Evolutionary conservation across 53 echinoderm and acorn worm species (phyloP).

Genomic region (Actinopyga echinites): DNA sequence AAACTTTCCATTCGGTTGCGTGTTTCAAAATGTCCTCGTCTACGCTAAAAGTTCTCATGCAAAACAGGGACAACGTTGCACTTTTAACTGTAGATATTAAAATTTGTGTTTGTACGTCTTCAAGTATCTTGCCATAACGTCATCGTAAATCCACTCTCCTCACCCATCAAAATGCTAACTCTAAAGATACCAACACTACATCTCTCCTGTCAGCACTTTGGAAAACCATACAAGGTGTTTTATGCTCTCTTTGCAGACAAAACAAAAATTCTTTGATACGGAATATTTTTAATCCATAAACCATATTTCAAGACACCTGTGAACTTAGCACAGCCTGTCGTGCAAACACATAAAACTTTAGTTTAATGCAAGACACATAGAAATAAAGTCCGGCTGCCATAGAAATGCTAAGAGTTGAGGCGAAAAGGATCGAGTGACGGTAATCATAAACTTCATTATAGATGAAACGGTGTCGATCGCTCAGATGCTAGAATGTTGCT

Average conservation of each 20-base stretch:
- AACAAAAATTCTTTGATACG: conserved; percentile 17
- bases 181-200: not conserved
- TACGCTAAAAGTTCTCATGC: too few relatives aligned
- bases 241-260: conserved; percentile 35
- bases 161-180: not conserved
- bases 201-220: too few relatives aligned
- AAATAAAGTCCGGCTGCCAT: conserved; percentile 17
- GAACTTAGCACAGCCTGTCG: conserved; percentile 22
- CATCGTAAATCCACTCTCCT: conserved; percentile 13
- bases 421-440: not conserved
- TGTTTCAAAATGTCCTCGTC: too few relatives aligned
- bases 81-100: too few relatives aligned
- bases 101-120: not conserved
- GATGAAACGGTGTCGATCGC: not conserved
- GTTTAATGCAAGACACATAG: conserved; percentile 29
- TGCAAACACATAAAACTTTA: conserved; percentile 30
- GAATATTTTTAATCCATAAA: conserved; percentile 20
- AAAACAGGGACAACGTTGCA: too few relatives aligned
- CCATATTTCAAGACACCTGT: conserved; percentile 22
- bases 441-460: conserved; percentile 17
- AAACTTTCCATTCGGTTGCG: too few relatives aligned
- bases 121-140: conserved; percentile 8
- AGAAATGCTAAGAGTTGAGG: not conserved
- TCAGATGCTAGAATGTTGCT: conserved; percentile 18
- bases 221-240: not conserved